These are phyloP conservation scores for Tipula confusa DNA, from an alignment of 2,888 invertebrate genomes.

Conservation along the genomic window DNA sequence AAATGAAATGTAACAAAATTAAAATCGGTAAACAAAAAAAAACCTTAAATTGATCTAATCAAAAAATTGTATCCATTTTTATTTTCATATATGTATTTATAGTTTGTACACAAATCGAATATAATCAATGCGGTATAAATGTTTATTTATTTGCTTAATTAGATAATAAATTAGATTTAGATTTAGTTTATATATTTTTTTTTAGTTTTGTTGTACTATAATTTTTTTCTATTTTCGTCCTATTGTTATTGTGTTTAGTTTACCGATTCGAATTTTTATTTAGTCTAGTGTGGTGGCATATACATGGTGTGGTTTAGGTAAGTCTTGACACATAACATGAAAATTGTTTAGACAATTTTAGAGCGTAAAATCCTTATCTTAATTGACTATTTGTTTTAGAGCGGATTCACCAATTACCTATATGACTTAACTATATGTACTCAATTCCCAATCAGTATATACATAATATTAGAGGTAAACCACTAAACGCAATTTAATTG, in stretches of 20 bases:
- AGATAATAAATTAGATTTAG: constrained; percentile 31
- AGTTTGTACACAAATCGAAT: too few relatives aligned
- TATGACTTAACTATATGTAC: background rate
- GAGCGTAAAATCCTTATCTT: background rate
- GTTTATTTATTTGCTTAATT: constrained; percentile 28
- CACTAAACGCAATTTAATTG: background rate
- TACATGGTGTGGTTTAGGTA: background rate
- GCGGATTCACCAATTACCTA: background rate
- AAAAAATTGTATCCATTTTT: background rate
- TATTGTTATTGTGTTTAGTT: background rate
- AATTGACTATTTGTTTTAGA: background rate
- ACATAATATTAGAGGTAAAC: background rate
- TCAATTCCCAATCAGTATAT: background rate
- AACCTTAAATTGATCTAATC: constrained; percentile 28
- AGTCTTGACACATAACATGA: too few relatives aligned
- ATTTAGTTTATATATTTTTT: background rate
- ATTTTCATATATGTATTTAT: background rate
- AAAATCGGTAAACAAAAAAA: constrained; percentile 14
- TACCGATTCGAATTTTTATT: background rate
- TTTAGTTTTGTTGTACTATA: too few relatives aligned
- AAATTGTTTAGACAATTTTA: background rate
- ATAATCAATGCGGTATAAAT: constrained; percentile 27
- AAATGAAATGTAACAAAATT: constrained; percentile 3
- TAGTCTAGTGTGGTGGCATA: background rate
- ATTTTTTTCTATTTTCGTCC: constrained; percentile 13